Base-by-base conservation (phyloP, 2,797 vertebrate species). In the Catamblyrhynchus diadema region DNA sequence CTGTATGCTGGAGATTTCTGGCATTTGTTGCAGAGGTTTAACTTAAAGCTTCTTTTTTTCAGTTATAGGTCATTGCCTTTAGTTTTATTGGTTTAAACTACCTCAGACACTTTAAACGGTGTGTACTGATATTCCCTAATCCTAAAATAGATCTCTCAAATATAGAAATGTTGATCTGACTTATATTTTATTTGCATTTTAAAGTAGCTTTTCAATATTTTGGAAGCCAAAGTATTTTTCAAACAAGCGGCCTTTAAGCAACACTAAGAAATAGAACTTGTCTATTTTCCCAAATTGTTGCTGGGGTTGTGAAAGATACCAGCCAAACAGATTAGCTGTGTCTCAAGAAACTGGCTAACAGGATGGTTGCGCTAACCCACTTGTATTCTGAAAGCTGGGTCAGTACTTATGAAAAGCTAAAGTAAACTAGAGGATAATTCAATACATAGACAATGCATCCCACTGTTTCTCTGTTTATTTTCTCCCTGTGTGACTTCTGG, bases 391-490 rank as follows among this genome's bases (percentile, higher is more conserved):
- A 96, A 95, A 66, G 72, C 28, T 66, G 70, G 82, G 81, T 91
- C 94, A 86, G 59, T 72, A 78, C 69, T 62, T 53, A 42, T 11
- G 44, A 94, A 92, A 91, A 90, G 28, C 81, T 96, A 79, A 83
- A 93, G 81, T 93, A 93, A 96, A 95, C 84, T 75, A 81, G 66
- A 72, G 77, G 86, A 86, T 93, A 95, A 96, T 93, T 90, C 93
- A 92, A 91, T 93, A 91, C 69, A 42, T 93, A 92, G 84, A 94
- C 81, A 94, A 86, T 94, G 79, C 85, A 78, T 89, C 92, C 87
- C 72, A 93, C 94, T 94, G 91, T 93, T 94, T 93, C 91, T 93
- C 69, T 94, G 94, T 96, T 96, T 96, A 69, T 91, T 95, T 93
- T 96, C 79, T 93, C 95, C 53, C 75, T 94, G 91, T 84, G 88